Conservation (phyloP, 2,888 invertebrate genomes). For the Tipula confusa region DNA sequence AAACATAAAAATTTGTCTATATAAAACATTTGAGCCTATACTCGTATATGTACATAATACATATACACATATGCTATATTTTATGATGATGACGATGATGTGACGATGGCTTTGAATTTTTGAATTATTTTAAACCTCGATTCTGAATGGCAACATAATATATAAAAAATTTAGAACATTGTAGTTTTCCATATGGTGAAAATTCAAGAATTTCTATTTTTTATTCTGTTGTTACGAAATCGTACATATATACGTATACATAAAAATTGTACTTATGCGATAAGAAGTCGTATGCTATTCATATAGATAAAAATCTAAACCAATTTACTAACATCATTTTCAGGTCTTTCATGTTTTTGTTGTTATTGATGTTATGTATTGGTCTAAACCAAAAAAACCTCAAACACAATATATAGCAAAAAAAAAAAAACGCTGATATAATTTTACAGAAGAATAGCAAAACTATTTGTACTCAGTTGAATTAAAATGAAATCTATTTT, state of each 20-base stretch:
- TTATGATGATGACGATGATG: not conserved
- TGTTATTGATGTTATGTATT: not conserved
- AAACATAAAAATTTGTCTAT: not conserved
- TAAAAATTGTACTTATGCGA: not conserved
- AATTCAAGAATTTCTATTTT: not conserved
- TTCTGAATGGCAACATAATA: not conserved
- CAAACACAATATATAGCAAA: no score
- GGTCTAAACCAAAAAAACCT: no score
- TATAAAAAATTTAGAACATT: not conserved
- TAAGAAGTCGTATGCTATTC: not conserved
- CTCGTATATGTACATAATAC: not conserved
- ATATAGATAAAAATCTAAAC: not conserved
- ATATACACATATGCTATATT: not conserved
- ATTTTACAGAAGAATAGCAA: constrained; percentile 5
- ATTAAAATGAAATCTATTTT: not conserved
- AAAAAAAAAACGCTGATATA: not conserved
- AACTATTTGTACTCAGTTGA: not conserved
- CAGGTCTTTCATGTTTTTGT: not conserved
- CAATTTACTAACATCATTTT: constrained; percentile 5
- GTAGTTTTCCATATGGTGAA: not conserved
- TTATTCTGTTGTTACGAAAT: not conserved
- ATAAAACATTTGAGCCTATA: not conserved
- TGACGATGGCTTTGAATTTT: not conserved
- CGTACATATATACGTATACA: not conserved
- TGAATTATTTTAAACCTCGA: not conserved